A percentile compares a stretch with the other conserved stretches of the same genome.
These are phyloP conservation scores for Montipora cactus DNA, from an alignment of 64 coral and sea anemone species.

Conservation along the genomic window DNA sequence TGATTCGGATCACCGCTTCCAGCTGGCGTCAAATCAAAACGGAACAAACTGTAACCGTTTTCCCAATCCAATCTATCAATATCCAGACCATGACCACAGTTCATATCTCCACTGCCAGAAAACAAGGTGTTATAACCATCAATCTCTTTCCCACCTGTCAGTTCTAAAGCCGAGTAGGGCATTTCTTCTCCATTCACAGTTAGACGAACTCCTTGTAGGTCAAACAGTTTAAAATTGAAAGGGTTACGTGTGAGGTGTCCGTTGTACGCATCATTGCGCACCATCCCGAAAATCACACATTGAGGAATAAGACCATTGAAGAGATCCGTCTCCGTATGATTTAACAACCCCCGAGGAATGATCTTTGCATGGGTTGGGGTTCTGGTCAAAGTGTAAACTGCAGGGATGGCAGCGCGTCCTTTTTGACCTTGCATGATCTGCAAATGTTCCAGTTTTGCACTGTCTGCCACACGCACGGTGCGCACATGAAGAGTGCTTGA, in stretches of 20 bases:
- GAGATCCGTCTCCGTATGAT: background rate
- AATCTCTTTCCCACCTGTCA: constrained; percentile 16
- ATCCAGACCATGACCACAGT: background rate
- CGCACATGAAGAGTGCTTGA: too few relatives aligned
- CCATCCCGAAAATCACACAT: constrained; percentile 18
- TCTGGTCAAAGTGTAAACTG: background rate
- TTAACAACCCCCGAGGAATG: background rate
- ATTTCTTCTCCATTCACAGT: constrained; percentile 45
- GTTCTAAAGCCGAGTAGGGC: background rate
- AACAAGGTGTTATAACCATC: constrained; percentile 41
- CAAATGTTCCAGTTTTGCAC: too few relatives aligned
- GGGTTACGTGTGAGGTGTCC: constrained; percentile 11
- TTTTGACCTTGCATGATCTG: background rate
- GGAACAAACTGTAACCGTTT: background rate
- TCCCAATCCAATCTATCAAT: background rate
- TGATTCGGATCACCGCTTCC: constrained; percentile 30
- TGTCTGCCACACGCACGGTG: too few relatives aligned
- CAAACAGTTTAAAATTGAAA: constrained; percentile 43
- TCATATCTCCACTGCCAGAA: constrained; percentile 24
- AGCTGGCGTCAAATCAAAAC: constrained; percentile 21
- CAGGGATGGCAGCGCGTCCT: background rate
- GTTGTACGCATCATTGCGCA: background rate
- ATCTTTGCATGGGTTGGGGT: background rate
- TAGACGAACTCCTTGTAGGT: background rate
- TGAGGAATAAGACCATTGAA: constrained; percentile 26